A percentile compares a stretch with the other conserved stretches of the same genome.
phyloP scores from a whole-genome alignment of 2,888 invertebrate genomes.

The Atethmia centrago region DNA sequence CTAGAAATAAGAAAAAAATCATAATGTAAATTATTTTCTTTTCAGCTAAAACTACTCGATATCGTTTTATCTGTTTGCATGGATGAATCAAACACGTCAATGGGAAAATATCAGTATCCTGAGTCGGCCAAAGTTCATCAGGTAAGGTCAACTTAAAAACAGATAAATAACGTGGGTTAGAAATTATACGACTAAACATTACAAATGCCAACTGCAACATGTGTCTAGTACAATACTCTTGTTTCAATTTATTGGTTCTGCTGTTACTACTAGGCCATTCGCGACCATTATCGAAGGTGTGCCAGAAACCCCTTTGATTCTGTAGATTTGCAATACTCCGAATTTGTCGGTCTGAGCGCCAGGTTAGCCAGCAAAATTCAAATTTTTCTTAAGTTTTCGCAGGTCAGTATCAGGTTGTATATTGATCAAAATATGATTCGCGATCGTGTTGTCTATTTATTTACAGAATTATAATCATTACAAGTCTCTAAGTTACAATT shows the following conservation, averaged over 20 bases:
- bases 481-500: too few relatives aligned
- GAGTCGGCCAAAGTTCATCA: slow-evolving; percentile 98
- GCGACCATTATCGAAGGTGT: background rate
- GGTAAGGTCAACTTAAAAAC: slow-evolving; percentile 79
- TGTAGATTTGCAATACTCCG: background rate
- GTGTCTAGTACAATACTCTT: background rate
- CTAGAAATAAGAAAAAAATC: background rate
- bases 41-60: slow-evolving; percentile 96
- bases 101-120: slow-evolving; percentile 98
- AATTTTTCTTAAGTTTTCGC: background rate
- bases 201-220: background rate
- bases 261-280: background rate
- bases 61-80: slow-evolving; percentile 97
- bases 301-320: background rate
- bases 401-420: background rate
- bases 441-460: background rate
- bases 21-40: slow-evolving; percentile 60
- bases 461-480: too few relatives aligned
- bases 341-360: background rate
- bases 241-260: background rate
- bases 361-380: background rate
- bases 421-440: background rate
- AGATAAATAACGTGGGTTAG: background rate
- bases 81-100: slow-evolving; percentile 97
- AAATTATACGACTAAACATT: too few relatives aligned